Percentiles rank a stretch among this genome's conserved stretches.
phyloP scores from a whole-genome alignment of 2,113 vertebrate species.

The Sinocyclocheilus maitianheensis region DNA sequence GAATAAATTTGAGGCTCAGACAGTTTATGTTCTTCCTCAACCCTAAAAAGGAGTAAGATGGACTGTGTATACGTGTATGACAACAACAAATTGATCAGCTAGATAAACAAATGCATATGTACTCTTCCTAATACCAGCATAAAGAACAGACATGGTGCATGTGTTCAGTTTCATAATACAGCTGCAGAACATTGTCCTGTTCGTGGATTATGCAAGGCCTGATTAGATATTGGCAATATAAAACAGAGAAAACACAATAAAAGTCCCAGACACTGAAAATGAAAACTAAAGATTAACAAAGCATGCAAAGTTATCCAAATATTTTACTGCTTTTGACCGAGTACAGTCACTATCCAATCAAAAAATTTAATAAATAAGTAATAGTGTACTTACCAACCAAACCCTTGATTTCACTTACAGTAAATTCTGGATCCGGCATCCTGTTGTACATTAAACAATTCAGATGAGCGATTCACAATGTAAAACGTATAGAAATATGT shows the following conservation, averaged over 20 bases:
- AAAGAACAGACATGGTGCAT: neutral
- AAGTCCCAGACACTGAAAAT: neutral
- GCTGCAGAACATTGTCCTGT: neutral
- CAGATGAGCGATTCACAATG: neutral
- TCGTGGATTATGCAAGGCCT: neutral
- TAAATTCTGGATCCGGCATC: constrained; percentile 94
- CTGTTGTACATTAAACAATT: constrained; percentile 65
- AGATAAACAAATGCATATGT: neutral
- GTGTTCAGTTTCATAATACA: neutral
- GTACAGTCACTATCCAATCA: neutral
- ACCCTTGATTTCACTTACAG: constrained; percentile 92
- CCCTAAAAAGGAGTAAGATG: neutral
- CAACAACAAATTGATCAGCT: neutral
- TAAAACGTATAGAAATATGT: neutral
- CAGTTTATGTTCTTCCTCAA: neutral
- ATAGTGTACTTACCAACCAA: constrained; percentile 88
- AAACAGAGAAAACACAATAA: neutral
- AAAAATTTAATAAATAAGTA: neutral
- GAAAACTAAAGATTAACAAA: neutral
- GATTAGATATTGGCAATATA: neutral
- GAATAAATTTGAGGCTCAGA: neutral
- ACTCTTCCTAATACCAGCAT: neutral
- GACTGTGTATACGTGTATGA: neutral
- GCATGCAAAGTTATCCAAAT: neutral
- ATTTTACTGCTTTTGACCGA: neutral